Base-by-base conservation (phyloP, 2,113 vertebrate species). In the Oceanites oceanicus region DNA sequence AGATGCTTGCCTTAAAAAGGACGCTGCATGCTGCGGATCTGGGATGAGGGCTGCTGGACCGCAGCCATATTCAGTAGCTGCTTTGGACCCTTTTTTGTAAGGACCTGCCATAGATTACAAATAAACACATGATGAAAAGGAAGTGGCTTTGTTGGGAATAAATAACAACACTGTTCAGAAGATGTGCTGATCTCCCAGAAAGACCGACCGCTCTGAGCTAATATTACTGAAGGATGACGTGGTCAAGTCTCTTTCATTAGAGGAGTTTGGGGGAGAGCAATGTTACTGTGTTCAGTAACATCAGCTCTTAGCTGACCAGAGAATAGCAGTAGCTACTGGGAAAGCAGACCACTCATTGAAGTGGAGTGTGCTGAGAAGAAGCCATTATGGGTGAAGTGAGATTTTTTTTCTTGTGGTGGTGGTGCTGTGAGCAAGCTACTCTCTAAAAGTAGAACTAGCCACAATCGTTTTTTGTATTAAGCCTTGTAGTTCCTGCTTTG, bases 401-500 rank as follows among this genome's bases (percentile, higher is more conserved):
- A 16, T 79, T 65, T 79, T 79, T 65, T 79, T 88, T 55, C 68
- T 65, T 58, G 45, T 16, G 56, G 68, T 85, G 56, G 56, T 59
- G 38, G 85, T 90, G 71, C 85, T 71, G 75, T 86, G 82, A 94
- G 94, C 63, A 62, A 93, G 38, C 79, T 88, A 19, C 75, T 88
- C 86, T 93, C 84, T 91, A 79, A 87, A 95, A 91, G 83, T 88
- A 88, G 90, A 90, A 49, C 38, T 62, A 53, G 71, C 75, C 86
- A 74, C 91, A 93, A 68, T 91, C 77, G 75, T 7, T 88, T 94
- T 80, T 90, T 83, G 53, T 93, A 32, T 92, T 83, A 90, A 67
- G 72, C 50, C 86, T 88, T 88, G 86, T 63, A 91, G 94, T 88
- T 96, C 88, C 62, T 79, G 29, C 86, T 91, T 94, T 94, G 85